Evolutionary conservation across 2,888 invertebrate species (phyloP).

Genomic region (Eueremaeus valkanovi): DNA sequence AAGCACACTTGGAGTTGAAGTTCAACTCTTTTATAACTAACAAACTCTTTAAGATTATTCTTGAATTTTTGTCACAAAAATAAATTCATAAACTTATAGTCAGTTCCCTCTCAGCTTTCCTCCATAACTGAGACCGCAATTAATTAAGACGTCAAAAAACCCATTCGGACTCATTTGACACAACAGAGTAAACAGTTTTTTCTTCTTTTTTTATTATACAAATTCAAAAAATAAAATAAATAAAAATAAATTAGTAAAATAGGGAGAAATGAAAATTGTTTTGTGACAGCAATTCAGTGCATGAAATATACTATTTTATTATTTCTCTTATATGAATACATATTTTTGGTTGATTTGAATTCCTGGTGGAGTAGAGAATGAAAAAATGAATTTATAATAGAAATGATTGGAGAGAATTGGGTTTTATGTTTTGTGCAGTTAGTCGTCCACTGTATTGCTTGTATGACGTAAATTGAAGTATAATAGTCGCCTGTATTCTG

Average conservation of each 20-base stretch:
- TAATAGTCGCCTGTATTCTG: no score
- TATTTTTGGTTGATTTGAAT: not conserved
- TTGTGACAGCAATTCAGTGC: not conserved
- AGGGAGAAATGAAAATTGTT: not conserved
- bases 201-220: not conserved
- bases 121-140: not conserved
- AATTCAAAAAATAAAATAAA: not conserved
- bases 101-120: not conserved
- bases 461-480: no score
- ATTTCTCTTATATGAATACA: no score
- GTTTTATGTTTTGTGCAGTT: no score
- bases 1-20: no score
- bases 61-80: no score
- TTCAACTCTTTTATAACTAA: no score
- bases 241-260: not conserved
- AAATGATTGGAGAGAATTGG: no score
- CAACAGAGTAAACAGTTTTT: not conserved
- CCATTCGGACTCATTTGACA: not conserved
- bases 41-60: no score
- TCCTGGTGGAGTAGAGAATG: not conserved
- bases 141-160: slow-evolving; percentile 10
- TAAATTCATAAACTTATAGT: no score
- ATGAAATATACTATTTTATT: not conserved
- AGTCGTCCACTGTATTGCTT: no score
- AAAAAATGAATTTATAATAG: no score